Evolutionary conservation across 2,113 vertebrate genomes (phyloP).

Genomic region (Heptranchias perlo): DNA sequence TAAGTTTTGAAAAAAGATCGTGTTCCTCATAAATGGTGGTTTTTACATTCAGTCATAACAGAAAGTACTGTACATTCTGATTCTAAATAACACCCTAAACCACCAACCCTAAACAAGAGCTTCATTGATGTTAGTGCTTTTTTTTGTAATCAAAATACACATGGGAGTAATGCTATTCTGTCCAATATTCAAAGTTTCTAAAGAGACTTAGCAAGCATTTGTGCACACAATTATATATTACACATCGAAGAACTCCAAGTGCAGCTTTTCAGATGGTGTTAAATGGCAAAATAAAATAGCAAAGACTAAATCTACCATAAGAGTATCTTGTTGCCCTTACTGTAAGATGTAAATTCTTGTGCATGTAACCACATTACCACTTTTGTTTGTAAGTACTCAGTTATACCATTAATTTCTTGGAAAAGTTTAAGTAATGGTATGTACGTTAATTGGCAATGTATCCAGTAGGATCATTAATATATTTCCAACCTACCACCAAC

Average conservation of each 20-base stretch:
- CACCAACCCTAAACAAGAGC: conserved; percentile 11
- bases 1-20: not conserved
- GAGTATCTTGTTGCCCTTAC: not conserved
- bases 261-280: not conserved
- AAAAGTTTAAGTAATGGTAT: not conserved
- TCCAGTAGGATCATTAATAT: not conserved
- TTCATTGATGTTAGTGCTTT: conserved; percentile 30
- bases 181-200: not conserved
- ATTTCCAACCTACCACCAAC: too few relatives aligned
- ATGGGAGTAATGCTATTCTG: conserved; percentile 1
- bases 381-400: not conserved
- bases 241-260: not conserved
- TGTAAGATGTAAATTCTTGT: not conserved
- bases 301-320: not conserved
- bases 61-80: conserved; percentile 33
- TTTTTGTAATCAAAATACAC: conserved; percentile 30
- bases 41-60: conserved; percentile 33
- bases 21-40: conserved; percentile 37
- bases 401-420: not conserved
- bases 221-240: not conserved
- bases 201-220: not conserved
- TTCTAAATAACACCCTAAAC: conserved; percentile 34
- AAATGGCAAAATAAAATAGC: not conserved
- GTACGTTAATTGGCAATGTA: not conserved
- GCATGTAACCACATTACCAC: not conserved